Conservation (phyloP, 2,113 vertebrate species). For the Eonycteris spelaea region DNA sequence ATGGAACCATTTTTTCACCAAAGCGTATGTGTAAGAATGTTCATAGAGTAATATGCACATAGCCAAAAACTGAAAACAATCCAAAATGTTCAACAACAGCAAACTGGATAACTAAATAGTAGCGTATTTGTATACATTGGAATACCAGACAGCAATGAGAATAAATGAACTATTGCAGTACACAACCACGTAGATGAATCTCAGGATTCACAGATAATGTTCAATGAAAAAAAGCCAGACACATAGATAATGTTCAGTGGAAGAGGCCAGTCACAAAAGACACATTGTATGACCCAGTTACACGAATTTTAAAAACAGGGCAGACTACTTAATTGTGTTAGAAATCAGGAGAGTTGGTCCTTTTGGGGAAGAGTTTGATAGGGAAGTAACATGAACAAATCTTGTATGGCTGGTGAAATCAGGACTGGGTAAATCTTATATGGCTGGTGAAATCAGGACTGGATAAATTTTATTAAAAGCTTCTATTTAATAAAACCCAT, state of each 20-base stretch:
- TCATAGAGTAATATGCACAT: neutral
- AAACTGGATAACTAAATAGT: neutral
- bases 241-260: neutral
- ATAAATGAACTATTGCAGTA: neutral
- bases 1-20: neutral
- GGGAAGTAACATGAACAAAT: neutral
- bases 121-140: neutral
- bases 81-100: neutral
- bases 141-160: neutral
- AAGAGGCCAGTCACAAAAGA: neutral
- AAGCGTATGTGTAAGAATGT: neutral
- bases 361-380: neutral
- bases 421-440: neutral
- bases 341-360: neutral
- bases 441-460: neutral
- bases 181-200: neutral
- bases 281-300: neutral
- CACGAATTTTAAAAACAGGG: neutral
- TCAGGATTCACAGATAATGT: neutral
- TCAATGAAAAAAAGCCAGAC: neutral
- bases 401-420: neutral
- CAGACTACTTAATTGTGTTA: neutral
- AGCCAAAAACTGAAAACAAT: neutral
- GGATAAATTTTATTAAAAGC: neutral
- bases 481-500: neutral